Evolutionary conservation across 2,113 vertebrate species (phyloP).

Genomic region (Setophaga coronata): DNA sequence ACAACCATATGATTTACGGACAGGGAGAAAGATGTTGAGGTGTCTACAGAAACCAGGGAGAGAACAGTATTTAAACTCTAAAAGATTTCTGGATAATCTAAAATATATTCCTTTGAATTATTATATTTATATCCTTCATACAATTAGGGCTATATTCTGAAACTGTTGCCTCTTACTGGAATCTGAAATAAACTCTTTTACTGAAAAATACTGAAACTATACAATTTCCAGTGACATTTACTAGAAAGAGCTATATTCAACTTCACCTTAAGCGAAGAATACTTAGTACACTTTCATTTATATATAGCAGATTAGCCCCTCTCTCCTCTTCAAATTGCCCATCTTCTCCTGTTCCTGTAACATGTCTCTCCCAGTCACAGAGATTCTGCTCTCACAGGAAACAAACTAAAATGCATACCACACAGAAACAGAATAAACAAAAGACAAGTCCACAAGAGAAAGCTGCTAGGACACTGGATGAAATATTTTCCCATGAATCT

Average conservation of each 20-base stretch:
- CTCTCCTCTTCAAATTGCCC: background rate
- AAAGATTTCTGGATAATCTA: background rate
- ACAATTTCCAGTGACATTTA: background rate
- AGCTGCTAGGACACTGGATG: conserved; percentile 65
- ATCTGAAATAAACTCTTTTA: background rate
- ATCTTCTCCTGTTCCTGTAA: background rate
- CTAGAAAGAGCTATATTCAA: background rate
- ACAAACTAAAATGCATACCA: conserved; percentile 72
- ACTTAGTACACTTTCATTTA: background rate
- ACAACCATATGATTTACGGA: background rate
- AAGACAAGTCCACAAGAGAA: conserved; percentile 66
- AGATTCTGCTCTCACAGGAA: conserved; percentile 52
- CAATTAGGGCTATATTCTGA: background rate
- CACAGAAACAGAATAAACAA: conserved; percentile 77
- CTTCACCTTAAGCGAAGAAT: background rate
- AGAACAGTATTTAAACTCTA: background rate
- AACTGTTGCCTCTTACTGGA: background rate
- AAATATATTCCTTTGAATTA: background rate
- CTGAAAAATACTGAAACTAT: background rate
- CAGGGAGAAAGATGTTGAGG: background rate
- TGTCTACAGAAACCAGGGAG: background rate
- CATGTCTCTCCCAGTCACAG: background rate
- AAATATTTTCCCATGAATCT: conserved; percentile 72
- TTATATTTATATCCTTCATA: background rate
- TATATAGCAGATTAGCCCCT: background rate